Percentiles rank a stretch among this genome's conserved stretches.
phyloP scores from a whole-genome alignment of 2,113 vertebrate species.

The Condylura cristata region DNA sequence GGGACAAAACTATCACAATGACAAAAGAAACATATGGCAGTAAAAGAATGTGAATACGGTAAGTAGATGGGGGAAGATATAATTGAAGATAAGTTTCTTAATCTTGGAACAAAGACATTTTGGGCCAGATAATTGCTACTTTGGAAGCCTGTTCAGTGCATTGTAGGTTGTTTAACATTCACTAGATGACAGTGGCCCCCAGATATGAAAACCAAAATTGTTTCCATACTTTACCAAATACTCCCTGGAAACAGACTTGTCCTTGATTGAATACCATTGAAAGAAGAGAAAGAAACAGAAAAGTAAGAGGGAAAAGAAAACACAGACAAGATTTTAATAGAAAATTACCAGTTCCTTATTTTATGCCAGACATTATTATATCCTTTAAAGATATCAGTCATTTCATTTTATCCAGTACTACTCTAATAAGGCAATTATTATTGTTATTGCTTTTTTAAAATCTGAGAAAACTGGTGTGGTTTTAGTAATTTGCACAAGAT shows the following conservation, averaged over 20 bases:
- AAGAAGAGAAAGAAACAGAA: not conserved
- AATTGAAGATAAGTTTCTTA: not conserved
- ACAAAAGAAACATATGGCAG: not conserved
- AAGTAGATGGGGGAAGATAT: rapidly evolving
- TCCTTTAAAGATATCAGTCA: not conserved
- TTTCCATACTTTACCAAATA: not conserved
- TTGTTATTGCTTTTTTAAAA: not conserved
- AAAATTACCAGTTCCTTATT: not conserved
- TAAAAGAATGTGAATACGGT: not conserved
- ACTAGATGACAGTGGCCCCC: not conserved
- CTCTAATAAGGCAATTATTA: not conserved
- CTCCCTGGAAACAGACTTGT: not conserved
- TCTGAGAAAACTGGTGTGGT: not conserved
- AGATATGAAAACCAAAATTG: not conserved
- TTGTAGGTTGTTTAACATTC: not conserved
- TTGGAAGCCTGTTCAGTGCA: not conserved
- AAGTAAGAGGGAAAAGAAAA: not conserved
- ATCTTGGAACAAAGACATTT: not conserved
- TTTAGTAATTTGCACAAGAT: not conserved
- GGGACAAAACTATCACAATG: not conserved
- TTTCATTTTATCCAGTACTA: not conserved
- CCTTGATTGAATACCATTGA: not conserved
- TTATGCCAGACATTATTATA: not conserved
- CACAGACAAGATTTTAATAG: not conserved
- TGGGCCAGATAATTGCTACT: not conserved